A percentile compares a stretch with the other conserved stretches of the same genome.
Conservation (phyloP, 2,888 invertebrate genomes). For the Neoaliturus tenellus region DNA sequence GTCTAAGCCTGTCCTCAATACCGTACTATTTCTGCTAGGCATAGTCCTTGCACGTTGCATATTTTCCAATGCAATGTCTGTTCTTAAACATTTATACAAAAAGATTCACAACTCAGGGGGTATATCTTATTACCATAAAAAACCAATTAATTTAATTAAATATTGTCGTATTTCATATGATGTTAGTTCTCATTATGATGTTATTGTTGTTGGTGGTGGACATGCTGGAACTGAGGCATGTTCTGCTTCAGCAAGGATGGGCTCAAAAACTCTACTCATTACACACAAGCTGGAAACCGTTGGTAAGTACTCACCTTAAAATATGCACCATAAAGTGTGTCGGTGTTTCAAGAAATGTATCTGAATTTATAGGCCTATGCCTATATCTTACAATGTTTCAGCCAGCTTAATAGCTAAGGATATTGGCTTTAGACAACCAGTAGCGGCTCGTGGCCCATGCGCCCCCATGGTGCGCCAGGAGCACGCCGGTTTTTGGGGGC, state of each 20-base stretch:
- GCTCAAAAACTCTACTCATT: constrained; percentile 84
- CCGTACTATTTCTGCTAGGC: no score
- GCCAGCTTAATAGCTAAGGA: no score
- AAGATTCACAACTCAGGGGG: background rate
- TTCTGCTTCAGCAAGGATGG: constrained; percentile 89
- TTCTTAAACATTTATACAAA: background rate
- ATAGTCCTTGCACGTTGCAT: no score
- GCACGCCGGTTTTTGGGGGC: no score
- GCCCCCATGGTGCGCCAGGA: no score
- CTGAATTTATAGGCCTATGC: no score
- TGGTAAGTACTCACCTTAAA: constrained; percentile 75
- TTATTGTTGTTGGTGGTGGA: constrained; percentile 92
- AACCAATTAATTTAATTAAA: background rate
- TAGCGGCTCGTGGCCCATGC: no score
- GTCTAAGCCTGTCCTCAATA: no score
- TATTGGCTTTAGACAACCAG: no score
- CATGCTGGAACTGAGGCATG: constrained; percentile 95
- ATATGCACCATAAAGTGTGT: no score
- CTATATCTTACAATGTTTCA: no score
- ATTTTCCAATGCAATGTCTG: background rate
- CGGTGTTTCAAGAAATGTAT: no score
- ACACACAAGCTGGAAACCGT: constrained; percentile 91
- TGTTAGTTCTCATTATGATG: constrained; percentile 75
- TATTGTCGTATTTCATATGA: background rate
- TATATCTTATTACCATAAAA: background rate